Conservation (phyloP, 2,888 invertebrate species). For the Dinocampus coccinellae region DNA sequence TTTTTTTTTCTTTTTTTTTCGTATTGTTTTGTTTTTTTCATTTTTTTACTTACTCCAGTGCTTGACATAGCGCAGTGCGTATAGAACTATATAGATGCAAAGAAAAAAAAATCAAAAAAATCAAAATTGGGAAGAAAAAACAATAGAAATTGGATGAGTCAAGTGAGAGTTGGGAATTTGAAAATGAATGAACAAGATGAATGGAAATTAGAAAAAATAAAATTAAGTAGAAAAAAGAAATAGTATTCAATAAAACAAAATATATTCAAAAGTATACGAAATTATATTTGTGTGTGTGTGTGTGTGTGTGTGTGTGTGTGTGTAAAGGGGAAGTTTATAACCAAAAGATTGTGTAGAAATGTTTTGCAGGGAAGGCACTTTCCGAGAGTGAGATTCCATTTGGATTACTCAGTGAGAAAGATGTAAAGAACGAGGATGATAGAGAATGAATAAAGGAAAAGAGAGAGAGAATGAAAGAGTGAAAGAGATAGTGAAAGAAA, state of each 20-base stretch:
- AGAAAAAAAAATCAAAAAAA: not conserved
- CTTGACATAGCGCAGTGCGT: not conserved
- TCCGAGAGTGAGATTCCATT: constrained; percentile 58
- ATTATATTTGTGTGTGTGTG: constrained; percentile 14
- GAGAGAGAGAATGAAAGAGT: constrained; percentile 12
- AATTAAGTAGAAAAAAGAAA: constrained; percentile 1
- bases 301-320: not conserved
- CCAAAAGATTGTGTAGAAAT: constrained; percentile 36
- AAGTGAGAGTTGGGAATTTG: not conserved
- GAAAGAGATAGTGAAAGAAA: not conserved
- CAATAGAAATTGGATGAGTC: not conserved
- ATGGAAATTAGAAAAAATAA: not conserved
- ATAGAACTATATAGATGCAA: not conserved
- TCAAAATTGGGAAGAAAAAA: not conserved
- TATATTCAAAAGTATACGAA: not conserved
- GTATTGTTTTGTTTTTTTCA: too few species aligned
- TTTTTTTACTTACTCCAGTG: too few species aligned
- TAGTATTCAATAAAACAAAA: constrained; percentile 21
- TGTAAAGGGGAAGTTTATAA: constrained; percentile 33
- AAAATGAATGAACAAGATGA: not conserved
- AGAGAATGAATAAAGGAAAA: constrained; percentile 15
- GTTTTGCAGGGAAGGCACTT: constrained; percentile 49
- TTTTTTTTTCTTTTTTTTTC: not conserved
- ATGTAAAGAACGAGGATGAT: constrained; percentile 33
- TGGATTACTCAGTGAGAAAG: constrained; percentile 51